A percentile compares a stretch with the other conserved stretches of the same genome.
Evolutionary conservation across 2,113 vertebrate species (phyloP).

Genomic region (Platichthys flesus): DNA sequence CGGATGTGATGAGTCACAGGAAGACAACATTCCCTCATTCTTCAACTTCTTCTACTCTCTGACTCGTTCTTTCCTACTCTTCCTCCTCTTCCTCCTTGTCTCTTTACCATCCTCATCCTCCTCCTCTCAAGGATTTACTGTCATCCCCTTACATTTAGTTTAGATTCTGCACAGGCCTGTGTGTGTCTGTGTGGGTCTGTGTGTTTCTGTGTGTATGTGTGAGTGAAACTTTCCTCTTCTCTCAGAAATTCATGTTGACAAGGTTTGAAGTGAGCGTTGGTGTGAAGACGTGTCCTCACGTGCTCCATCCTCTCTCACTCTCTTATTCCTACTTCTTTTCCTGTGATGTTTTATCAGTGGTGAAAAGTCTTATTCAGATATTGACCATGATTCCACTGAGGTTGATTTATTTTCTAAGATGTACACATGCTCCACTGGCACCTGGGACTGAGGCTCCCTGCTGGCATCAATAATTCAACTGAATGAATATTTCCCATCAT

Average conservation of each 20-base stretch:
- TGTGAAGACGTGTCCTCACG: not conserved
- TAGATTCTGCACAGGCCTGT: not conserved
- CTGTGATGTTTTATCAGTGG: not conserved
- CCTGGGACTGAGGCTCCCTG: not conserved
- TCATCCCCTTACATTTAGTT: slow-evolving; percentile 20
- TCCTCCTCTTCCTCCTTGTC: slow-evolving; percentile 11
- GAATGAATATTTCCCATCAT: not conserved
- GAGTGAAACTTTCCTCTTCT: not conserved
- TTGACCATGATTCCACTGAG: not conserved
- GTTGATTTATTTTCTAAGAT: slow-evolving; percentile 9
- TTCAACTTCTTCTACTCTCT: not conserved
- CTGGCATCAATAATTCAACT: slow-evolving; percentile 26
- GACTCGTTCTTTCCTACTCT: not conserved
- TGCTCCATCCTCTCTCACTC: slow-evolving; percentile 1
- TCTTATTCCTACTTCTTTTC: not conserved
- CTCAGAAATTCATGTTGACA: slow-evolving; percentile 37
- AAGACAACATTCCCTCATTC: slow-evolving; percentile 11
- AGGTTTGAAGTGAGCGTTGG: slow-evolving; percentile 27
- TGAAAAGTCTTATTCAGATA: not conserved
- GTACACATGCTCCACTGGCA: not conserved
- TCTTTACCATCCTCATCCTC: slow-evolving; percentile 13
- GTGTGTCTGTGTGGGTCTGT: not conserved
- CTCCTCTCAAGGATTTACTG: slow-evolving; percentile 32
- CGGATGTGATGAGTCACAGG: slow-evolving; percentile 48
- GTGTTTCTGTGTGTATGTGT: not conserved